Conservation (phyloP, 2,113 vertebrate genomes). For the Etia nguti region DNA sequence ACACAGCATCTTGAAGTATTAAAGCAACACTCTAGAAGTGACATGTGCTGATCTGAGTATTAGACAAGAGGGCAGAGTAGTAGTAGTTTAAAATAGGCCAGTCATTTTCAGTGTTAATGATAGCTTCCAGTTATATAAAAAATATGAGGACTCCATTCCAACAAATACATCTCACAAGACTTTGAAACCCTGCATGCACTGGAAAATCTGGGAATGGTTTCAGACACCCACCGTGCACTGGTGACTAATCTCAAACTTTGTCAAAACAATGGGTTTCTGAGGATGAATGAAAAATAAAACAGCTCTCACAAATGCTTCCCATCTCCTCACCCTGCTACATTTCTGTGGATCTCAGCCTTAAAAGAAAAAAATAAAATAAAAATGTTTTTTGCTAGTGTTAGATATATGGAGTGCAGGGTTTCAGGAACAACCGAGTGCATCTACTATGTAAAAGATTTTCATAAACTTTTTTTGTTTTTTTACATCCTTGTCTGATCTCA, state of each 20-base stretch:
- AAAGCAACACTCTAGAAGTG: neutral
- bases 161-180: neutral
- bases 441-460: neutral
- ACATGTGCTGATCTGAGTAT: neutral
- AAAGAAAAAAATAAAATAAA: neutral
- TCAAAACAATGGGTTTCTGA: neutral
- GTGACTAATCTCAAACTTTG: slow-evolving; percentile 10
- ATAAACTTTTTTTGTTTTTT: neutral
- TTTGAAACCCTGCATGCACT: slow-evolving; percentile 38
- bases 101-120: slow-evolving; percentile 26
- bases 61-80: slow-evolving; percentile 12
- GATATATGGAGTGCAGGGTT: neutral
- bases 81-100: slow-evolving; percentile 1
- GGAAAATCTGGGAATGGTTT: slow-evolving; percentile 27
- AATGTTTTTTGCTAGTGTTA: neutral
- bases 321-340: neutral
- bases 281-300: slow-evolving; percentile 3
- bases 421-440: neutral
- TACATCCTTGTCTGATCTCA: neutral
- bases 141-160: neutral
- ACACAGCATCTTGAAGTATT: neutral
- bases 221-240: neutral
- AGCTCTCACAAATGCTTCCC: neutral
- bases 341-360: neutral
- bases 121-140: slow-evolving; percentile 23